A percentile compares a stretch with the other conserved stretches of the same genome.
phyloP scores from a whole-genome alignment of 2,113 vertebrate genomes.

The Atractosteus spatula region DNA sequence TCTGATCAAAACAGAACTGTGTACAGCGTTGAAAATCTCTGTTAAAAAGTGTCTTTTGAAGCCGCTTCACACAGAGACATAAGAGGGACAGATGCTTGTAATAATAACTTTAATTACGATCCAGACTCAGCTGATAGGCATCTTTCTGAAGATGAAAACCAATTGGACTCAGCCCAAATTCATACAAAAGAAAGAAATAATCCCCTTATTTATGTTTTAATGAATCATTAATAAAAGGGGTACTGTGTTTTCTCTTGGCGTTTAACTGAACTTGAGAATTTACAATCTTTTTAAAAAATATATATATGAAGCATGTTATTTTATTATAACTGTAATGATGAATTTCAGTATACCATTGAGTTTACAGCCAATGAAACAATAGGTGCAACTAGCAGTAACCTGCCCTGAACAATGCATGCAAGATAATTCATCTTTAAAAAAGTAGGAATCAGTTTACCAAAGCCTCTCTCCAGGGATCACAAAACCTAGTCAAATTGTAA shows the following conservation, averaged over 20 bases:
- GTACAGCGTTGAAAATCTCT: not conserved
- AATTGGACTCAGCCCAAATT: slow-evolving; percentile 19
- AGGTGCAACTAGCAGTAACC: too few relatives aligned
- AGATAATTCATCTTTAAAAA: too few relatives aligned
- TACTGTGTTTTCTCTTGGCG: not conserved
- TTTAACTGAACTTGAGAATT: slow-evolving; percentile 7
- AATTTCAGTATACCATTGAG: not conserved
- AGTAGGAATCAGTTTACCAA: too few relatives aligned
- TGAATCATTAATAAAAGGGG: slow-evolving; percentile 15
- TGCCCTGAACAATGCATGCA: too few relatives aligned
- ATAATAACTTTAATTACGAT: slow-evolving; percentile 32
- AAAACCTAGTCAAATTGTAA: too few relatives aligned
- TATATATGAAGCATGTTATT: slow-evolving; percentile 6
- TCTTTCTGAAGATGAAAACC: slow-evolving; percentile 32
- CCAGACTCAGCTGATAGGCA: slow-evolving; percentile 23
- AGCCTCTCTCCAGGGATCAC: too few relatives aligned
- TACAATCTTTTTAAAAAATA: slow-evolving; percentile 8
- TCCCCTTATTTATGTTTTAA: slow-evolving; percentile 25
- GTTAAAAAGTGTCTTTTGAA: slow-evolving; percentile 16
- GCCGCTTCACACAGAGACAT: slow-evolving; percentile 16
- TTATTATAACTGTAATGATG: slow-evolving; percentile 8
- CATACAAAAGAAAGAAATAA: slow-evolving; percentile 19
- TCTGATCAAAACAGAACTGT: slow-evolving; percentile 4
- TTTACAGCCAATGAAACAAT: slow-evolving; percentile 8
- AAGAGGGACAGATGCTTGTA: slow-evolving; percentile 10